Evolutionary conservation across 2,113 vertebrate species (phyloP), one percentile per base, ranked within the genome.

Genomic region (Fregata magnificens): DNA sequence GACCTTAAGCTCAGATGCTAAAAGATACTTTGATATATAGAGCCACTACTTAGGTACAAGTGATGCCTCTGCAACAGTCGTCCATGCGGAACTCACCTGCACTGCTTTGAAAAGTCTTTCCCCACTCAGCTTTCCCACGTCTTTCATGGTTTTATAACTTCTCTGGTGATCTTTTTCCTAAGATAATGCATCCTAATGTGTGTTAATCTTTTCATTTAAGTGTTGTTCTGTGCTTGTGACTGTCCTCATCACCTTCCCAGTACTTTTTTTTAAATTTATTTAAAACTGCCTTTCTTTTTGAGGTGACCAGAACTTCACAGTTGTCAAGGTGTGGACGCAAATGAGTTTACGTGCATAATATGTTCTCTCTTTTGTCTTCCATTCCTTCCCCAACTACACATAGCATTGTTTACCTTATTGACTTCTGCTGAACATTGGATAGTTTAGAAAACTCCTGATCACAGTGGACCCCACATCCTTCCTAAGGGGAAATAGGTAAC

Each of bases 81-180:
- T 36, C 50, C 45, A 49, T 0, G 0, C 2, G 0, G 32, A 58
- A 24, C 44, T 29, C 28, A 21, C 44, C 45, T 34, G 11, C 32
- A 9, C 62, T 19, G 56, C 79, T 91, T 76, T 55, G 31, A 53
- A 9, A 42, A 63, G 55, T 65, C 56, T 29, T 45, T 90, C n/a
- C 32, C 50, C 8, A 40, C 50, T 40, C 81, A 79, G 49, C 38
- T 73, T 78, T 70, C 67, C 49, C 38, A 31, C 3, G 20, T 50
- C 58, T 77, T 77, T 56, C 25, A 52, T 11, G 8, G 44, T 16
- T 83, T 70, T 63, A 24, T 38, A 59, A 58, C 55, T 58, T 56
- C 52, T 73, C 53, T 29, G 38, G 12, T 42, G 15, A 52, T 45
- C 15, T 59, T 65, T 52, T 67, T 69, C 26, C 36, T 52, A 50